phyloP scores from a whole-genome alignment of 1,140 invertebrate genomes.

The Copidosoma floridanum region DNA sequence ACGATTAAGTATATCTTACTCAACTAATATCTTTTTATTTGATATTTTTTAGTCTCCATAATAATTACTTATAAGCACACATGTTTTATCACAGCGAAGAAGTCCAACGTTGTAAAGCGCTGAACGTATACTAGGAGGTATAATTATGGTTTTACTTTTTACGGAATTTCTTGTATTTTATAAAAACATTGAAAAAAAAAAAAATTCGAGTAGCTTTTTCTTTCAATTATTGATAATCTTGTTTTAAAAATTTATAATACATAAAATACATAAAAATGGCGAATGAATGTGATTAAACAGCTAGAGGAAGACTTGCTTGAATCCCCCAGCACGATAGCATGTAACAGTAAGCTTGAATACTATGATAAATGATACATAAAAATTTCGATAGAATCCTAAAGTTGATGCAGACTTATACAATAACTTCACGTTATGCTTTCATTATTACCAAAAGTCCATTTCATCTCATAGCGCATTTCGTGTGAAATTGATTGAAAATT shows the following conservation, averaged over 20 bases:
- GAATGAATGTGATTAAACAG: constrained; percentile 21
- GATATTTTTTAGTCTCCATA: constrained; percentile 21
- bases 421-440: not conserved
- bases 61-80: constrained; percentile 24
- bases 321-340: constrained; percentile 11
- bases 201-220: constrained; percentile 11
- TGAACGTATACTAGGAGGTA: constrained; percentile 11
- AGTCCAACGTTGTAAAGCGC: not conserved
- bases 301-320: constrained; percentile 9
- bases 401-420: constrained; percentile 16
- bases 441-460: not conserved
- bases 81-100: constrained; percentile 25
- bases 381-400: constrained; percentile 17
- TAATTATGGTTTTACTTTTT: constrained; percentile 13
- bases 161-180: constrained; percentile 3
- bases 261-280: constrained; percentile 20
- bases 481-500: too few species aligned
- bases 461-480: too few species aligned
- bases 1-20: too few species aligned
- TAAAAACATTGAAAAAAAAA: constrained; percentile 3
- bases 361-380: too few species aligned
- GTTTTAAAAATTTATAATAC: constrained; percentile 20
- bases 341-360: too few species aligned
- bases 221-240: constrained; percentile 18
- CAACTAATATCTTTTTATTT: constrained; percentile 29